Evolutionary conservation across 2,113 vertebrate species (phyloP).

Genomic region (Triplophysa tibetana): DNA sequence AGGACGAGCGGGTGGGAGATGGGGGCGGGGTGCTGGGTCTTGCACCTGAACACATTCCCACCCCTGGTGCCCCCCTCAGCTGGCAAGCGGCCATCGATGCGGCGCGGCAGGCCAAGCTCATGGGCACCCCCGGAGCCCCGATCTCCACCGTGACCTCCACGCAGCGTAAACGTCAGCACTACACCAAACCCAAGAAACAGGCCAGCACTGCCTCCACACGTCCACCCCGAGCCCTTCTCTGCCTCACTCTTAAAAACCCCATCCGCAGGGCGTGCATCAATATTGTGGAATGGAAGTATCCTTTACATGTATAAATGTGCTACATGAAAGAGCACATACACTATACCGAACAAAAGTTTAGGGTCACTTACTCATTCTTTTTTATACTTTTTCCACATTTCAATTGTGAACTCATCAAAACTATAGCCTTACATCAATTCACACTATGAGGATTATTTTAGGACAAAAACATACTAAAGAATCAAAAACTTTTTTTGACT

Average conservation of each 20-base stretch:
- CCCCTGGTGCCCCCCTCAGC: conserved; percentile 89
- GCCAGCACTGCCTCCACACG: conserved; percentile 86
- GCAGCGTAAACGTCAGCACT: conserved; percentile 92
- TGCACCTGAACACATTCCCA: conserved; percentile 93
- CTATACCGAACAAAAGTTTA: no score
- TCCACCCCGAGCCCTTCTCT: conserved; percentile 92
- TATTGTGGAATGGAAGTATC: conserved; percentile 99
- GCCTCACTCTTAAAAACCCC: conserved; percentile 96
- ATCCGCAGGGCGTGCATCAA: conserved; percentile 96
- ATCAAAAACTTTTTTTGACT: no score
- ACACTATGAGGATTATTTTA: no score
- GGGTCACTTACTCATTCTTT: no score
- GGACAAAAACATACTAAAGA: no score
- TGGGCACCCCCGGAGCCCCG: conserved; percentile 87
- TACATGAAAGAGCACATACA: not conserved
- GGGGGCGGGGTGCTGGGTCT: conserved; percentile 83
- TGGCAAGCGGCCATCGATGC: conserved; percentile 98
- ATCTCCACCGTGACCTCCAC: conserved; percentile 96
- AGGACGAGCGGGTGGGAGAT: conserved; percentile 59
- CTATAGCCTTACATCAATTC: no score
- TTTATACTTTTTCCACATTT: no score
- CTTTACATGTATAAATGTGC: conserved; percentile 68
- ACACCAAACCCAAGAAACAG: conserved; percentile 96
- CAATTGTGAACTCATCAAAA: no score
- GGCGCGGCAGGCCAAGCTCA: conserved; percentile 93